Conservation (phyloP, 2,888 invertebrate genomes). For the Drepanosiphum platanoidis region DNA sequence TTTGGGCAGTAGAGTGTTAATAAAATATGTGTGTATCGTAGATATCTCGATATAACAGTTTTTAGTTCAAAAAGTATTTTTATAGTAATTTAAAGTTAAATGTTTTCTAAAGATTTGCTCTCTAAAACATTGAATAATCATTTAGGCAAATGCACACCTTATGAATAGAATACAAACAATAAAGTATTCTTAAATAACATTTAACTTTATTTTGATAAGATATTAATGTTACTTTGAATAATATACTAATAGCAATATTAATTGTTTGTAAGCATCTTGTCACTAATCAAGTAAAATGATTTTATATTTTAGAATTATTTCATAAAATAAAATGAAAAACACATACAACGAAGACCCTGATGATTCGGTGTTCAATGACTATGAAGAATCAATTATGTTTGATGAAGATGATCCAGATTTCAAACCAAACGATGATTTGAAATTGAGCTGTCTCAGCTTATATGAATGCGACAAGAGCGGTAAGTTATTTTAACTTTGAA, state of each 20-base stretch:
- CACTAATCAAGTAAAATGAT: neutral
- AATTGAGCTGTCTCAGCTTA: neutral
- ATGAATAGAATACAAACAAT: no score
- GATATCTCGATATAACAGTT: no score
- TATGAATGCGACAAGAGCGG: neutral
- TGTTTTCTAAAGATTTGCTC: no score
- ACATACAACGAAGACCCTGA: neutral
- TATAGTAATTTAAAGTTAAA: no score
- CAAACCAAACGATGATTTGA: constrained; percentile 8
- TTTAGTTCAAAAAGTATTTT: no score
- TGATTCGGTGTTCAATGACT: constrained; percentile 35
- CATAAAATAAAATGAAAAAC: constrained; percentile 9
- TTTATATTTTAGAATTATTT: constrained; percentile 2
- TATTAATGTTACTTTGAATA: no score
- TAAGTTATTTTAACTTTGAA: neutral
- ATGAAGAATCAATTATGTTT: constrained; percentile 53
- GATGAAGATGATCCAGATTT: constrained; percentile 57
- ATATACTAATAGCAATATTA: neutral
- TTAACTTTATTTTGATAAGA: no score
- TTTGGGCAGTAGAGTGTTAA: no score
- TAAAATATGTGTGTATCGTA: no score
- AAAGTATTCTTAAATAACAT: no score
- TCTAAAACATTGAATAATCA: no score
- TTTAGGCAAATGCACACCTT: no score
- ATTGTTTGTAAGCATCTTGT: neutral